A percentile compares a stretch with the other conserved stretches of the same genome.
Conservation (phyloP, 2,797 vertebrate genomes). For the Tapirus indicus region DNA sequence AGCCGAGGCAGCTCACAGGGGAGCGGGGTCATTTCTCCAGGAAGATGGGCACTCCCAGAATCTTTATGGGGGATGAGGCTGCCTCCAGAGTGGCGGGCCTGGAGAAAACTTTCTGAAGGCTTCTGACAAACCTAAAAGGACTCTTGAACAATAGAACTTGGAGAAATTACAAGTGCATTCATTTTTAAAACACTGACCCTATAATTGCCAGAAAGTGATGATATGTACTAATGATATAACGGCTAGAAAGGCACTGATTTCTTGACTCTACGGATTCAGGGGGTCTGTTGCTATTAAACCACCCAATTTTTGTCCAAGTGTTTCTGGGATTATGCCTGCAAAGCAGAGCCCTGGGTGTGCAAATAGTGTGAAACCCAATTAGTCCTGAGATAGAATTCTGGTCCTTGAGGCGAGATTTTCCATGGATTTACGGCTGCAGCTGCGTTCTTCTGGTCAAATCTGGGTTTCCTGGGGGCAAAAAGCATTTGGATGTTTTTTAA, state of each 20-base stretch:
- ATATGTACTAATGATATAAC: background rate
- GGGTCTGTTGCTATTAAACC: background rate
- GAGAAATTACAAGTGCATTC: background rate
- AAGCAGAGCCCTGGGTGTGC: background rate
- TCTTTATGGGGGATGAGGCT: background rate
- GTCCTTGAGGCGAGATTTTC: background rate
- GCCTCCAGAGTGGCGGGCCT: background rate
- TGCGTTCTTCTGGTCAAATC: background rate
- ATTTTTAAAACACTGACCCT: slow-evolving; percentile 14
- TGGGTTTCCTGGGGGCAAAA: background rate
- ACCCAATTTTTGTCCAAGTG: background rate
- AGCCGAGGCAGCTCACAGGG: background rate
- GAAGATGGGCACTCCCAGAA: background rate
- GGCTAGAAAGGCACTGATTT: background rate
- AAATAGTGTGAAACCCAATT: background rate
- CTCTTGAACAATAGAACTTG: slow-evolving; percentile 12
- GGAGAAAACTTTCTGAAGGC: background rate
- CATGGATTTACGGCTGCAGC: too few relatives aligned
- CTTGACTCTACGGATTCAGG: background rate
- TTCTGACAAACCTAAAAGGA: slow-evolving; percentile 45
- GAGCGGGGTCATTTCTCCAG: background rate
- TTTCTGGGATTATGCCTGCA: background rate
- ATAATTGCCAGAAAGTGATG: too few relatives aligned
- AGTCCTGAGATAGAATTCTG: background rate
- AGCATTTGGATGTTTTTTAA: background rate